These are phyloP conservation scores for Mystacornis crossleyi DNA, from an alignment of 2,113 vertebrate species.

Conservation along the genomic window DNA sequence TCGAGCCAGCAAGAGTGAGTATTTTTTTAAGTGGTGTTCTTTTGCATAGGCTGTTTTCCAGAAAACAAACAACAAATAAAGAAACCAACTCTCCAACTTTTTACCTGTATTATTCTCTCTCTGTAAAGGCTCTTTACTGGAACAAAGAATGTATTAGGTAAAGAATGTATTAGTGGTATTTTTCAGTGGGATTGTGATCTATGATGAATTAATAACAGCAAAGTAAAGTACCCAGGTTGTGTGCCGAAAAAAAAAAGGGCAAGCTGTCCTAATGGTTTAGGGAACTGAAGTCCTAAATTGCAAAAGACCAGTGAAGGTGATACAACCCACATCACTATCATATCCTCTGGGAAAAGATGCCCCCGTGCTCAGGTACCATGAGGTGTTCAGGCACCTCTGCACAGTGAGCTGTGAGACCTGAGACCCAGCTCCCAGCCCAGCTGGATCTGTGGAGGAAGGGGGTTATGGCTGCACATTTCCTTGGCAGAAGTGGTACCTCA, in stretches of 20 bases:
- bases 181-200: neutral
- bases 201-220: neutral
- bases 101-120: neutral
- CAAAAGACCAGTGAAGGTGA: neutral
- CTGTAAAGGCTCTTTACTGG: neutral
- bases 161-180: neutral
- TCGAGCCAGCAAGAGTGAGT: neutral
- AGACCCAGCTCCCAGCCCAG: neutral
- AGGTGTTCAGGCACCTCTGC: neutral
- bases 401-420: rapidly evolving
- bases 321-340: neutral
- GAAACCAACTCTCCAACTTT: neutral
- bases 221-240: neutral
- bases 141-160: too few relatives aligned
- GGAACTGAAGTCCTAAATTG: neutral
- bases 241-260: neutral
- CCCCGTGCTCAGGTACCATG: neutral
- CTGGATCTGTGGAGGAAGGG: neutral
- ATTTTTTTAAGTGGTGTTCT: neutral
- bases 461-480: neutral
- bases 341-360: neutral
- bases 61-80: neutral
- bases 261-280: neutral
- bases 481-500: neutral
- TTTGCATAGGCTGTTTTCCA: neutral